Base-by-base conservation (phyloP, 1,140 invertebrate genomes). In the Aphaenogaster floridana region DNA sequence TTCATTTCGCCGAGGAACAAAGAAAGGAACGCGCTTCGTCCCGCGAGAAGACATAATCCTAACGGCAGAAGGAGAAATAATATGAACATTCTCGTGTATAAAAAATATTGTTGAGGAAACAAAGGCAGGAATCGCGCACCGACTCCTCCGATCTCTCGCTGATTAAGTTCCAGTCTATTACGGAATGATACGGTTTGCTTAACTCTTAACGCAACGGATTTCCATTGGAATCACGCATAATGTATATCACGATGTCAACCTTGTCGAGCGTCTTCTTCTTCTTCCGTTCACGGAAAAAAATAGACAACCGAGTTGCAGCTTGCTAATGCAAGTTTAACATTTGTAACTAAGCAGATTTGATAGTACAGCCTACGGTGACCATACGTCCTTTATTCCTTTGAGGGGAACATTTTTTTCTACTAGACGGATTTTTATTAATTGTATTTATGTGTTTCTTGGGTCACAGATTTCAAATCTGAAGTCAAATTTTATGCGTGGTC, bases 81-180 rank as follows among this genome's bases (percentile, higher is more conserved):
- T 48, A 63, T 63, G 28, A 78, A 63, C 57, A 48, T 64, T 42
- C 57, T 34, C 28, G 59, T 64, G 42, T 63, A 81, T 28, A 57
- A 63, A 34, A 52, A 79, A 87, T 42, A 64, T 50, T 63, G 21
- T 54, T 42, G 11, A 28, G 15, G 59, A 36, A 66, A 79, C 59
- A 79, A 79, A 79, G 59, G 28, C 59, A 66, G 61, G 77, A 79
- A 79, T 79, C 34, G 77, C 57, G 77, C 45, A 52, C 9, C 34
- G 77, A 52, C 11, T 64, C 15, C 17, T 17, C 61, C 28, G 61
- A 66, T 66, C n/a, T 79, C 77, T 39, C 42, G 45, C 61, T 63
- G 77, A 79, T 79, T 79, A 79, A 28, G 34, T 52, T 79, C 45
- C 48, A 66, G 17, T 79, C 76, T 64, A 50, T 36, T 66, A 54